Percentiles rank a stretch among this genome's conserved stretches.
phyloP scores from a whole-genome alignment of 2,113 vertebrate genomes.

The Pyrgilauda ruficollis region DNA sequence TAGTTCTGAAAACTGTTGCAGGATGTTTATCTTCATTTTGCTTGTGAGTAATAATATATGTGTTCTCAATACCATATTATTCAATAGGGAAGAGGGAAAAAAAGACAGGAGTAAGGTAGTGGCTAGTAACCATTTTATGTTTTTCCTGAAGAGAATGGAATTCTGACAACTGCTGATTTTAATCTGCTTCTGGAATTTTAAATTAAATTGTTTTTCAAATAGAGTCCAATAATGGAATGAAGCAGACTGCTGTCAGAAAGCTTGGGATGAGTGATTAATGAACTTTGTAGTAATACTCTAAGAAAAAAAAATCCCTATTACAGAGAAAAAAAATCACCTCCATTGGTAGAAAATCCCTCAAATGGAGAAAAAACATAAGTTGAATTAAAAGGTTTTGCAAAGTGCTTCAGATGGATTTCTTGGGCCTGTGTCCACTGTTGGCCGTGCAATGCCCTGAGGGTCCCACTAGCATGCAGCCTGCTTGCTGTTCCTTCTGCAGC shows the following conservation, averaged over 20 bases:
- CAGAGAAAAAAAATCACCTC: not conserved
- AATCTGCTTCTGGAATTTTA: not conserved
- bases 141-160: not conserved
- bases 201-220: not conserved
- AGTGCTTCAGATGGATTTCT: not conserved
- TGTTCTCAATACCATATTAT: not conserved
- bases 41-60: not conserved
- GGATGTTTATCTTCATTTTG: not conserved
- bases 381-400: not conserved
- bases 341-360: not conserved
- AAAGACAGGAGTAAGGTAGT: not conserved
- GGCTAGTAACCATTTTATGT: not conserved
- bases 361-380: not conserved
- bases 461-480: not conserved
- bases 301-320: not conserved
- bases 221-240: not conserved
- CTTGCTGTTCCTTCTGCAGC: not conserved
- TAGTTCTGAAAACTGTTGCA: not conserved
- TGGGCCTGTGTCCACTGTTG: not conserved
- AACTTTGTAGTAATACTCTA: not conserved
- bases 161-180: not conserved
- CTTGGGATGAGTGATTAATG: not conserved
- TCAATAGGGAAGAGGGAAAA: not conserved
- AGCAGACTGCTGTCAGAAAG: not conserved
- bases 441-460: not conserved